Evolutionary conservation across 2,797 vertebrate genomes (phyloP).

Genomic region (Megaceryle alcyon): DNA sequence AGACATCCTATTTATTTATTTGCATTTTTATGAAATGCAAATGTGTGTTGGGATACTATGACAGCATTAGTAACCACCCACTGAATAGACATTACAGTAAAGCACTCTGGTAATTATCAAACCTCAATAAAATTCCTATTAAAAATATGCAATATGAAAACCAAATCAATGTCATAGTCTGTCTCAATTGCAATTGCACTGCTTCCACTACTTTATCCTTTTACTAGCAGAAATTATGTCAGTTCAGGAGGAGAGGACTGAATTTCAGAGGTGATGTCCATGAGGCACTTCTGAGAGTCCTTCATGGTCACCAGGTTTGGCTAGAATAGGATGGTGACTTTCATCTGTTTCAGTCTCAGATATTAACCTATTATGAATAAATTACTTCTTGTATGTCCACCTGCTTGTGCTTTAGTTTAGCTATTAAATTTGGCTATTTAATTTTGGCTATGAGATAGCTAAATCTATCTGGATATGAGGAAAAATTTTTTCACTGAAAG

Average conservation of each 20-base stretch:
- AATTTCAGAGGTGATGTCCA: background rate
- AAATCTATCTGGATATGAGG: too few relatives aligned
- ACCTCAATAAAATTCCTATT: background rate
- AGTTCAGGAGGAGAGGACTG: background rate
- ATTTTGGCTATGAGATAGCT: background rate
- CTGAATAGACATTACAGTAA: conserved; percentile 1
- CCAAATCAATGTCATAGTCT: background rate
- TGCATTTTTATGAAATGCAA: conserved; percentile 13
- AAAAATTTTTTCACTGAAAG: too few relatives aligned
- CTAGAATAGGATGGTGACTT: background rate
- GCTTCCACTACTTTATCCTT: background rate
- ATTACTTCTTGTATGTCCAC: background rate
- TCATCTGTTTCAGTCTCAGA: background rate
- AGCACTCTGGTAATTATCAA: background rate
- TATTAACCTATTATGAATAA: background rate
- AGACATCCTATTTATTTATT: conserved; percentile 1
- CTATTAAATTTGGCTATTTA: background rate
- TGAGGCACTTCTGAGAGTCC: background rate
- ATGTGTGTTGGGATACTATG: background rate
- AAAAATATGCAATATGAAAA: background rate
- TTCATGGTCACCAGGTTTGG: background rate
- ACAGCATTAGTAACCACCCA: background rate
- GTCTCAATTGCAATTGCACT: background rate
- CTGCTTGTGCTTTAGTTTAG: background rate
- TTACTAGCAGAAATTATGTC: background rate